phyloP scores from a whole-genome alignment of 2,888 invertebrate species.

The Troglohyphantes excavatus region DNA sequence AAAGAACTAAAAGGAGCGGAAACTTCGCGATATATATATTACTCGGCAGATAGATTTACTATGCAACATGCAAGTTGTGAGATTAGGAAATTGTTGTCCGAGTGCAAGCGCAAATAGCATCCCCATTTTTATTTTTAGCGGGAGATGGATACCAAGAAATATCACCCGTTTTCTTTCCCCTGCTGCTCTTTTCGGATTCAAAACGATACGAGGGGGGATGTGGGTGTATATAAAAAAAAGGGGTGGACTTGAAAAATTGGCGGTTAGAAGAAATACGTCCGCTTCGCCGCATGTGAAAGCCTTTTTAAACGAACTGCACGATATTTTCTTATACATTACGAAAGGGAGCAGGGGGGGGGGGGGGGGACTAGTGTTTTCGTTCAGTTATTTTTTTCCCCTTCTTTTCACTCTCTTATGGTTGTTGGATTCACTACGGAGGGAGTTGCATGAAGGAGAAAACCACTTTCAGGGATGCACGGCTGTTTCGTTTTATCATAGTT shows the following conservation, averaged over 20 bases:
- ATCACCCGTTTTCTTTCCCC: constrained; percentile 45
- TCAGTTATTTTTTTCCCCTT: not conserved
- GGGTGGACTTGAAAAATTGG: constrained; percentile 77
- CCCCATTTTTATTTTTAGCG: constrained; percentile 33
- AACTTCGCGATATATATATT: constrained; percentile 66
- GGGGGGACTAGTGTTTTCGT: not conserved
- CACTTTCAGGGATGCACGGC: constrained; percentile 71
- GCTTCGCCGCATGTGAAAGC: constrained; percentile 72
- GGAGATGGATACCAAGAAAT: constrained; percentile 68
- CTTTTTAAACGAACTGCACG: constrained; percentile 65
- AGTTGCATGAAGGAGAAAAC: constrained; percentile 53
- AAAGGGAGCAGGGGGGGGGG: not conserved
- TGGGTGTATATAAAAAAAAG: constrained; percentile 27
- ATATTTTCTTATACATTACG: constrained; percentile 70
- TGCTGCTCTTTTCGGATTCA: constrained; percentile 55
- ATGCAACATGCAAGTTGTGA: constrained; percentile 73
- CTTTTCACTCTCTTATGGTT: not conserved
- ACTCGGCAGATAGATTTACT: constrained; percentile 68
- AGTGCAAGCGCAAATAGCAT: constrained; percentile 63
- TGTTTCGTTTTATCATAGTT: constrained; percentile 76
- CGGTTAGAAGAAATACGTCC: constrained; percentile 68
- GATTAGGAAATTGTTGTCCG: constrained; percentile 75
- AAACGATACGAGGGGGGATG: constrained; percentile 47
- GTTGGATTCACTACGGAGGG: constrained; percentile 43
- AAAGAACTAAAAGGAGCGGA: constrained; percentile 59